phyloP scores from a whole-genome alignment of 1,140 invertebrate species.

The Drosophila mayri region DNA sequence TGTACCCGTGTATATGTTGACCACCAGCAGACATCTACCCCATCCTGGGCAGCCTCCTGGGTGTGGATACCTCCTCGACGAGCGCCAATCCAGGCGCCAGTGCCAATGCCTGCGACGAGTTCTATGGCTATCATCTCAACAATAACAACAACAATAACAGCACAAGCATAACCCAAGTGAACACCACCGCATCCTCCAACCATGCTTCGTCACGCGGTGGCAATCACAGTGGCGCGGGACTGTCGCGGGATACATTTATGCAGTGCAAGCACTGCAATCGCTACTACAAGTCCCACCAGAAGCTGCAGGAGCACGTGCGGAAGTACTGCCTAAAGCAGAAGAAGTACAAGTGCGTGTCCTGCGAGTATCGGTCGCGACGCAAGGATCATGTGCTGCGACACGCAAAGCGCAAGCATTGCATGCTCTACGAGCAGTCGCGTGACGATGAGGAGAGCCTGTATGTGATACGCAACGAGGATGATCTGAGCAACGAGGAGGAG shows the following conservation, averaged over 20 bases:
- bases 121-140: slow-evolving; percentile 69
- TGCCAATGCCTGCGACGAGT: slow-evolving; percentile 57
- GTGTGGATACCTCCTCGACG: slow-evolving; percentile 76
- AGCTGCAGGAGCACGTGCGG: slow-evolving; percentile 81
- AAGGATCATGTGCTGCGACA: slow-evolving; percentile 82
- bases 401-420: slow-evolving; percentile 79
- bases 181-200: slow-evolving; percentile 17
- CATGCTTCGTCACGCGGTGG: slow-evolving; percentile 5
- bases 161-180: slow-evolving; percentile 29
- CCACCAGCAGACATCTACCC: slow-evolving; percentile 80
- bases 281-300: slow-evolving; percentile 76
- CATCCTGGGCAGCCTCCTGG: slow-evolving; percentile 81
- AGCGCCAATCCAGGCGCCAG: slow-evolving; percentile 24
- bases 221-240: slow-evolving; percentile 14
- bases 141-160: slow-evolving; percentile 34
- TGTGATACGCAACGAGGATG: slow-evolving; percentile 81
- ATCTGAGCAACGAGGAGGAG: slow-evolving; percentile 70
- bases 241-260: slow-evolving; percentile 68
- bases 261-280: slow-evolving; percentile 82
- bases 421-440: slow-evolving; percentile 65
- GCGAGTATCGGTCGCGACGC: slow-evolving; percentile 80
- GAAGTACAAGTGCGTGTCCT: slow-evolving; percentile 82
- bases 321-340: slow-evolving; percentile 84
- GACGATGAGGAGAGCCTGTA: slow-evolving; percentile 78
- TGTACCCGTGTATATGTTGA: slow-evolving; percentile 53